These are phyloP conservation scores for Polydrusus pterygomalis DNA, from an alignment of 2,888 invertebrate species.

Conservation along the genomic window DNA sequence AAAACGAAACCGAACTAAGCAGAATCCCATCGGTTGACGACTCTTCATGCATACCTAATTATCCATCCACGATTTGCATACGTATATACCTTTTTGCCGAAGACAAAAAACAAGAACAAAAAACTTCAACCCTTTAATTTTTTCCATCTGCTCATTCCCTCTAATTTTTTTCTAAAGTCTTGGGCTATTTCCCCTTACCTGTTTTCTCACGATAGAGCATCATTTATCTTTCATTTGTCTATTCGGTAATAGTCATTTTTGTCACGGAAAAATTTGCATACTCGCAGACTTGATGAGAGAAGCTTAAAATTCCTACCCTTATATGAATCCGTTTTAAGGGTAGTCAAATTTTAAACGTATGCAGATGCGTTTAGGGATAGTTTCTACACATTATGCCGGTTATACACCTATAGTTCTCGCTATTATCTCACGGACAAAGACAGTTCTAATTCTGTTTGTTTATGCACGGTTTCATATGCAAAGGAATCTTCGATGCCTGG, in stretches of 20 bases:
- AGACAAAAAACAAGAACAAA: conserved; percentile 56
- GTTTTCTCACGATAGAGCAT: conserved; percentile 58
- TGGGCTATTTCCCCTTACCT: conserved; percentile 55
- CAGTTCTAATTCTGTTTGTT: conserved; percentile 62
- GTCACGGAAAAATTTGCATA: conserved; percentile 57
- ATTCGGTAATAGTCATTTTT: conserved; percentile 55
- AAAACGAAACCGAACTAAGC: background rate
- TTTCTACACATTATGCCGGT: conserved; percentile 40
- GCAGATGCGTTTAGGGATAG: conserved; percentile 38
- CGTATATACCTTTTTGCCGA: conserved; percentile 25
- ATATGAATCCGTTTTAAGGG: conserved; percentile 9
- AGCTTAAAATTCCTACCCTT: conserved; percentile 30
- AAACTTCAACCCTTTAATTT: conserved; percentile 57
- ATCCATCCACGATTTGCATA: conserved; percentile 46
- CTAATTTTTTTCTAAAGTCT: conserved; percentile 56
- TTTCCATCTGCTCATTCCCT: conserved; percentile 51
- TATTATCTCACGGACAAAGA: conserved; percentile 62
- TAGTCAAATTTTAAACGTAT: conserved; percentile 31
- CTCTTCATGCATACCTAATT: conserved; percentile 17
- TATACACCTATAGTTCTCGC: conserved; percentile 43
- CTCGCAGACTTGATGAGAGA: conserved; percentile 50
- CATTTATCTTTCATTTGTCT: conserved; percentile 60
- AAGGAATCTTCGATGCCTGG: conserved; percentile 42
- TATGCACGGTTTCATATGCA: conserved; percentile 59
- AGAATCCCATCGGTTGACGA: conserved; percentile 8